These are phyloP conservation scores for Sipha maydis DNA, from an alignment of 2,888 invertebrate species.

Conservation along the genomic window DNA sequence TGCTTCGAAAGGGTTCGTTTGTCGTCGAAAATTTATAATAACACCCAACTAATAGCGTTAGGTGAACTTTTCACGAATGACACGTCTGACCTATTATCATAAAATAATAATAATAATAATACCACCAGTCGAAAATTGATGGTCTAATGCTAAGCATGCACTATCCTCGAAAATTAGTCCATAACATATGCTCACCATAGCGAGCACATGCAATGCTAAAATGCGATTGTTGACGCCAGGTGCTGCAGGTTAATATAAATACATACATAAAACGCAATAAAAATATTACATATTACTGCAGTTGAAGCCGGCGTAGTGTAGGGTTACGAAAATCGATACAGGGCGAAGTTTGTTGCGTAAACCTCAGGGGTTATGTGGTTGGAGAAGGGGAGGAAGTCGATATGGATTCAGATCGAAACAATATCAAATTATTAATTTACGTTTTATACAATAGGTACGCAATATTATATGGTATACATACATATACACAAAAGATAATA, in stretches of 20 bases:
- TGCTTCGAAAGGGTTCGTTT: neutral
- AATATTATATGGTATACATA: neutral
- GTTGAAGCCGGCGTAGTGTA: neutral
- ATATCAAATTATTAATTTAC: neutral
- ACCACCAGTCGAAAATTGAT: neutral
- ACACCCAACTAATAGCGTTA: neutral
- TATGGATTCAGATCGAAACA: neutral
- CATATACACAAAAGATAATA: neutral
- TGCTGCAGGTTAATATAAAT: neutral
- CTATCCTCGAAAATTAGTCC: conserved; percentile 23
- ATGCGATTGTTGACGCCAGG: neutral
- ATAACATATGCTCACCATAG: neutral
- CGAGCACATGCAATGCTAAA: neutral
- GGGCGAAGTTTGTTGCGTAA: conserved; percentile 2
- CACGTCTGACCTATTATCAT: neutral
- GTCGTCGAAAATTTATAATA: neutral
- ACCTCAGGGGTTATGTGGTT: neutral
- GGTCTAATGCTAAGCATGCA: neutral
- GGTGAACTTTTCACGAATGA: neutral
- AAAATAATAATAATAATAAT: neutral
- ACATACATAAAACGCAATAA: neutral
- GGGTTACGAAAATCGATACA: conserved; percentile 1
- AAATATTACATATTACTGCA: neutral
- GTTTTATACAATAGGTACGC: neutral
- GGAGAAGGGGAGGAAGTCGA: neutral